A percentile compares a stretch with the other conserved stretches of the same genome.
phyloP scores from a whole-genome alignment of 2,888 invertebrate genomes.

The Dicyrtoma fusca region DNA sequence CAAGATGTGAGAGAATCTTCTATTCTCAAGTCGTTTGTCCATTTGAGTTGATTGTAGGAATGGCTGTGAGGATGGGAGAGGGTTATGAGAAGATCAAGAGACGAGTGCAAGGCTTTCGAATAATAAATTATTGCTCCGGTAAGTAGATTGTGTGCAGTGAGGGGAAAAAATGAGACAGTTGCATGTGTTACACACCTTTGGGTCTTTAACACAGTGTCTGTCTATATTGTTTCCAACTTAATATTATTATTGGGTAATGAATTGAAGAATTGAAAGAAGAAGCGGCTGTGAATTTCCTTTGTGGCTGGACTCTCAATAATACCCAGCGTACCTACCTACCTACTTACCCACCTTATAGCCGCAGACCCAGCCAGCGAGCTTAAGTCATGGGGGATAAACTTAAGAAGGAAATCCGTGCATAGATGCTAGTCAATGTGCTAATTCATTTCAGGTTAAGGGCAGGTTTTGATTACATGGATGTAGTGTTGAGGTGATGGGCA shows the following conservation, averaged over 20 bases:
- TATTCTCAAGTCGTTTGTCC: slow-evolving; percentile 2
- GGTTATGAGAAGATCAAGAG: not conserved
- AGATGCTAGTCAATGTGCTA: slow-evolving; percentile 31
- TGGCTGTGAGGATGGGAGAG: not conserved
- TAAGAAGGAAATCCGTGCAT: slow-evolving; percentile 22
- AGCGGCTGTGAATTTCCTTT: slow-evolving; percentile 34
- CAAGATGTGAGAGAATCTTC: slow-evolving; percentile 11
- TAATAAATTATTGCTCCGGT: slow-evolving; percentile 32
- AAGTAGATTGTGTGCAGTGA: not conserved
- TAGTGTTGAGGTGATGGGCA: slow-evolving; percentile 45
- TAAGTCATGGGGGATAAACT: not conserved
- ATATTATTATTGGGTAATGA: slow-evolving; percentile 35
- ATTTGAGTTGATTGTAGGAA: slow-evolving; percentile 2
- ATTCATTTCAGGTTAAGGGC: slow-evolving; percentile 40
- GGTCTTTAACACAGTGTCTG: not conserved
- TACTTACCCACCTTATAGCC: not conserved
- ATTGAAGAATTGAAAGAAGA: slow-evolving; percentile 16
- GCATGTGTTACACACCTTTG: slow-evolving; percentile 27
- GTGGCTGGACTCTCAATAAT: slow-evolving; percentile 4
- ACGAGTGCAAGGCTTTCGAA: slow-evolving; percentile 24
- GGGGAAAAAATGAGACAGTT: slow-evolving; percentile 9
- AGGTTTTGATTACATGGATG: slow-evolving; percentile 44
- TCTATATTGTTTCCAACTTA: slow-evolving; percentile 19
- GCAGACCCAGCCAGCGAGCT: not conserved
- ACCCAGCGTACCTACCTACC: too few relatives aligned